A percentile compares a stretch with the other conserved stretches of the same genome.
Evolutionary conservation across 1,140 invertebrate species (phyloP).

Genomic region (Bombus confusus): DNA sequence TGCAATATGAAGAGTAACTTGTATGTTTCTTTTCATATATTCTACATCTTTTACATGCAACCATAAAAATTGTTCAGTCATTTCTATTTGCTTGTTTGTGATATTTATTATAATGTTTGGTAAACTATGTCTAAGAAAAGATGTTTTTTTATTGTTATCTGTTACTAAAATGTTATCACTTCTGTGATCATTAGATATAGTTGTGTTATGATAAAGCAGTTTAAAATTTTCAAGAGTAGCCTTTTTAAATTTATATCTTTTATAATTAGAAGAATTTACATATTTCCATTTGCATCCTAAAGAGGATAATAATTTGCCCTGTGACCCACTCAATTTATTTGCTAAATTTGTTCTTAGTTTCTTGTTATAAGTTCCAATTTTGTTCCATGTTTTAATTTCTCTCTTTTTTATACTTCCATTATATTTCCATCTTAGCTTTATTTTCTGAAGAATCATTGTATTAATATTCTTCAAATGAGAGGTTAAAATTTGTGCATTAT

Average conservation of each 20-base stretch:
- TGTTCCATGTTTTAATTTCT: constrained; percentile 7
- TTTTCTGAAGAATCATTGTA: constrained; percentile 41
- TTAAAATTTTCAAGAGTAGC: background rate
- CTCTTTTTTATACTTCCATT: constrained; percentile 7
- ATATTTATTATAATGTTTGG: constrained; percentile 23
- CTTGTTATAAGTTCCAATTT: constrained; percentile 1
- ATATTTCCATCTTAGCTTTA: constrained; percentile 27
- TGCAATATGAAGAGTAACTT: constrained; percentile 62
- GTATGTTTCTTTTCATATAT: constrained; percentile 62
- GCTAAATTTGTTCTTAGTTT: background rate
- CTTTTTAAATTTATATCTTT: constrained; percentile 2
- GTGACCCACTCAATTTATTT: background rate
- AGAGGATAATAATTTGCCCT: background rate
- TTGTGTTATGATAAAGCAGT: background rate
- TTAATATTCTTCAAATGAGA: constrained; percentile 57
- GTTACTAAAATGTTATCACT: background rate
- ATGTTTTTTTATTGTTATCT: background rate
- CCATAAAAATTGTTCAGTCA: constrained; percentile 55
- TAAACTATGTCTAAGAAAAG: background rate
- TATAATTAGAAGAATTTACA: background rate
- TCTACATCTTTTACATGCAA: constrained; percentile 54
- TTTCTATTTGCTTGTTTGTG: constrained; percentile 52
- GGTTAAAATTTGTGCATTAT: constrained; percentile 13
- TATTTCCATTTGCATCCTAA: background rate
- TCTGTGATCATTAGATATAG: background rate